phyloP scores from a whole-genome alignment of 2,797 vertebrate genomes.

The Amphiprion clarkii region DNA sequence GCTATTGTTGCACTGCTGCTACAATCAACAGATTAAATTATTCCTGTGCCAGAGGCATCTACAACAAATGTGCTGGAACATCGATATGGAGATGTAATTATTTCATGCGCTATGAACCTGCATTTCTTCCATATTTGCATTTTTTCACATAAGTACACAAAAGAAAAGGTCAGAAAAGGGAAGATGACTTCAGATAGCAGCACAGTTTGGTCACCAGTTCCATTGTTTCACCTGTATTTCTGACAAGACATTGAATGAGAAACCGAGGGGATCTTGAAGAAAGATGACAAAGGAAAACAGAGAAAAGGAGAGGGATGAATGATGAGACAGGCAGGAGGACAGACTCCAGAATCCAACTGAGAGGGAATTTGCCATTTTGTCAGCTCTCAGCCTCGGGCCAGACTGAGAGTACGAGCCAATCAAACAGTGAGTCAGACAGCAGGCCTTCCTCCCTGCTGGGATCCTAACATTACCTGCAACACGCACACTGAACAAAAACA shows the following conservation, averaged over 20 bases:
- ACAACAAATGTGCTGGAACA: neutral
- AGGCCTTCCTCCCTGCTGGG: conserved; percentile 55
- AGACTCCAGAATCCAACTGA: conserved; percentile 29
- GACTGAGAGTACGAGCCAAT: conserved; percentile 62
- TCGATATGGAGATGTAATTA: neutral
- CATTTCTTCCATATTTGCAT: neutral
- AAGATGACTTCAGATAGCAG: too few relatives aligned
- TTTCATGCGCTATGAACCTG: neutral
- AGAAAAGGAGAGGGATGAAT: conserved; percentile 6
- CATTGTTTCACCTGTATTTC: conserved; percentile 3
- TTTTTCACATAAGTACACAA: neutral
- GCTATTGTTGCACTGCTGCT: neutral
- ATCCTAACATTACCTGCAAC: conserved; percentile 36
- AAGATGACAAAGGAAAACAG: neutral
- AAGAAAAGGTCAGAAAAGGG: neutral
- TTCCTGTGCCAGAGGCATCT: neutral
- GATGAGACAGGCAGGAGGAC: conserved; percentile 23
- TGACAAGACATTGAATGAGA: neutral
- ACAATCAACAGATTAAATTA: neutral
- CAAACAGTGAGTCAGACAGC: conserved; percentile 63
- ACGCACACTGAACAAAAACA: conserved; percentile 17
- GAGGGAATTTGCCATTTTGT: conserved; percentile 54
- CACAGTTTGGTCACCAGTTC: neutral
- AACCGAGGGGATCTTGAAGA: neutral
- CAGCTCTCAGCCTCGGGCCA: conserved; percentile 42